Conservation (phyloP, 2,797 vertebrate species). For the Sternarchorhynchus goeldii region DNA sequence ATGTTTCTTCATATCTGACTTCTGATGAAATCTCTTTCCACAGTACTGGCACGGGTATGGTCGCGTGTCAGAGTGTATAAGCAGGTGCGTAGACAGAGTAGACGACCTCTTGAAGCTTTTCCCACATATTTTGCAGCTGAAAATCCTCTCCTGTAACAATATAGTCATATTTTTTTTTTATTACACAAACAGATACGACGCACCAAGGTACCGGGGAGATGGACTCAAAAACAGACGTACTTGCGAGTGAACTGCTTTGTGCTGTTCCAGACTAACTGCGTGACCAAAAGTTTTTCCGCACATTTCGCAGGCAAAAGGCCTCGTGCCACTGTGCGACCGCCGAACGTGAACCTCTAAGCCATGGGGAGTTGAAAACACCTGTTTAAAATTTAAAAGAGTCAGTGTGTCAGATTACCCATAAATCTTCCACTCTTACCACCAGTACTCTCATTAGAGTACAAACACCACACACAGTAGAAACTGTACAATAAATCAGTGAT, state of each 20-base stretch:
- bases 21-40: slow-evolving; percentile 98
- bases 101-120: slow-evolving; percentile 98
- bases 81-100: slow-evolving; percentile 94
- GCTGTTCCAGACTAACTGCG: slow-evolving; percentile 95
- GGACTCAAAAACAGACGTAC: slow-evolving; percentile 64
- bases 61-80: slow-evolving; percentile 97
- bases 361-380: slow-evolving; percentile 98
- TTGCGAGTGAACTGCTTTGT: slow-evolving; percentile 97
- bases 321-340: slow-evolving; percentile 93
- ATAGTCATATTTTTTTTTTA: background rate
- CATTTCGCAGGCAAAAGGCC: slow-evolving; percentile 94
- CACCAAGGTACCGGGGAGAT: too few species aligned
- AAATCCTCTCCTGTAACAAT: slow-evolving; percentile 90
- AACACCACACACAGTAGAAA: too few species aligned
- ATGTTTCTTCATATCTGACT: slow-evolving; percentile 99
- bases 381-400: slow-evolving; percentile 31
- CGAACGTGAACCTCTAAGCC: slow-evolving; percentile 97
- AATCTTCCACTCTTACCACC: background rate
- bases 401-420: background rate
- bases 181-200: background rate
- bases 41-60: slow-evolving; percentile 98
- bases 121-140: slow-evolving; percentile 98
- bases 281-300: slow-evolving; percentile 99
- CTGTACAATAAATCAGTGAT: too few species aligned
- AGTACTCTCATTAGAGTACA: too few species aligned